Evolutionary conservation across 64 coral and sea anemone genomes (phyloP), one percentile per base, ranked within the genome.

Genomic region (Astreopora myriophthalma): DNA sequence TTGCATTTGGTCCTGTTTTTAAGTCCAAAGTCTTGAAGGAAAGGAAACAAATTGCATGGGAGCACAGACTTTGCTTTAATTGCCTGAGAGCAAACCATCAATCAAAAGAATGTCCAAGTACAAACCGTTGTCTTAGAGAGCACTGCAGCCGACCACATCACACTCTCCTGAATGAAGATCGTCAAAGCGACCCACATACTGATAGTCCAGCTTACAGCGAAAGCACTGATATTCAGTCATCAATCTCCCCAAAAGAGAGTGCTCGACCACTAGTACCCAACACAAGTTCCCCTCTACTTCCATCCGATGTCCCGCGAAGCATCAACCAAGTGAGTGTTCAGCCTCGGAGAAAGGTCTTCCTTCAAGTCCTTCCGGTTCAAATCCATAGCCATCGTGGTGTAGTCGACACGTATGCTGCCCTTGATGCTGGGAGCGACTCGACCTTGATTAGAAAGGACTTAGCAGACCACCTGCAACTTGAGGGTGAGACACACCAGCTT

Each of bases 391-490:
- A 42, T 16, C 39, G 67, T 12, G 30, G 26, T 20, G 2, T 72
- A 24, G 46, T 74, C 1, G 13, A 25, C 23, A 64, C 34, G 8
- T 85, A 68, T 2, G 70, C 69, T 33, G 36, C 58, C 5, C 61
- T 88, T 10, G 46, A 88, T 66, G 20, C 69, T 24, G 48, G 86
- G 36, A 74, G 86, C 74, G 86, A 88, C 28, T 60, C 86, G 3
- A 75, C 86, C 8, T 28, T 88, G 13, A 74, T 88, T 38, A 69
- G 69, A 31, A 75, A 58, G 70, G 70, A 88, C 44, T 39, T 74
- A 39, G 44, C 69, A 26, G 86, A 75, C 22, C 86, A 33, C 23
- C 40, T 55, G n/a, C 23, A 88, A 42, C 86, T 88, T 11, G 49
- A 29, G 34, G 86, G 86, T 10, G 39, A 72, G 30, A 19, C 85